Evolutionary conservation across 1,140 invertebrate genomes (phyloP).

Genomic region (Cydia amplana): DNA sequence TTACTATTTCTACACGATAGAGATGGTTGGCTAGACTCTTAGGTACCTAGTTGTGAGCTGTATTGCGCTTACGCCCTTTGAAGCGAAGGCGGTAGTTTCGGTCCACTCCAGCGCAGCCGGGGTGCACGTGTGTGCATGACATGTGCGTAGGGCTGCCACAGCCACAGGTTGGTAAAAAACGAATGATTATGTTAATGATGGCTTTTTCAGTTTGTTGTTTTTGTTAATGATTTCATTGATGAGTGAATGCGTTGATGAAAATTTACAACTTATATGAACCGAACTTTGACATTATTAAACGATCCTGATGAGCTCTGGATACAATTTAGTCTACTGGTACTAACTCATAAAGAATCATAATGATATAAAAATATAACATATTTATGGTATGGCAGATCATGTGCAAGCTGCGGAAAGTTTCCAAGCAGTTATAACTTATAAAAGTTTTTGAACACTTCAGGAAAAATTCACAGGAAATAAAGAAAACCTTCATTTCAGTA

Average conservation of each 20-base stretch:
- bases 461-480: no score
- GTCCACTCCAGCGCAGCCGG: conserved; percentile 46
- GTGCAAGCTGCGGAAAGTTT: no score
- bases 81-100: conserved; percentile 32
- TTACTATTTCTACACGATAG: no score
- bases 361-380: no score
- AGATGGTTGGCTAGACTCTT: conserved; percentile 17
- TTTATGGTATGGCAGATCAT: no score
- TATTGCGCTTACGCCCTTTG: conserved; percentile 34
- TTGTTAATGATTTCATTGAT: background rate
- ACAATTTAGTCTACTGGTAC: no score
- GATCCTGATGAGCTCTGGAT: no score
- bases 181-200: background rate
- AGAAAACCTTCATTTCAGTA: no score
- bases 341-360: no score
- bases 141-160: conserved; percentile 53
- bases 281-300: background rate
- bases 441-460: no score
- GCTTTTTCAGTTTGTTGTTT: background rate
- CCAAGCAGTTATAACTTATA: no score
- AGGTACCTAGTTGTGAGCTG: background rate
- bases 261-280: background rate
- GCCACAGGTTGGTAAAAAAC: conserved; percentile 38
- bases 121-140: conserved; percentile 50
- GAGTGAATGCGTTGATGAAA: background rate